These are phyloP conservation scores for Gila orcuttii DNA, from an alignment of 2,113 vertebrate genomes.

Conservation along the genomic window DNA sequence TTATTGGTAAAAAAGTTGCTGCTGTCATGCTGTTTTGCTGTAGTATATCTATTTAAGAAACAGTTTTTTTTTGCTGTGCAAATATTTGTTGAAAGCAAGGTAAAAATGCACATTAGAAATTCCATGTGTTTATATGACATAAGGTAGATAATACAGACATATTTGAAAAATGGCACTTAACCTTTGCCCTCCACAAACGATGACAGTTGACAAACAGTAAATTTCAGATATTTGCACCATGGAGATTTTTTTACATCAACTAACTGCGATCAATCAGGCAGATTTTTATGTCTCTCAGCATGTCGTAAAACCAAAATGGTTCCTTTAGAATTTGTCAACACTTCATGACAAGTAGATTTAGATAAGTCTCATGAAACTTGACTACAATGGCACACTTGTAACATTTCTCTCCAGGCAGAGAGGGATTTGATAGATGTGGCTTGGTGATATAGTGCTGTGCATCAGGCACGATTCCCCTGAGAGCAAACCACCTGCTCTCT, in stretches of 20 bases:
- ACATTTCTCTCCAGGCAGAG: conserved; percentile 56
- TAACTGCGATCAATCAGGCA: conserved; percentile 41
- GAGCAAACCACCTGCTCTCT: conserved; percentile 64
- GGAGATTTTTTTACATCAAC: conserved; percentile 8
- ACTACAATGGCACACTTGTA: conserved; percentile 59
- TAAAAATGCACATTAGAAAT: background rate
- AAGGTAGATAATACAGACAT: background rate
- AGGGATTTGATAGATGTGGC: conserved; percentile 58
- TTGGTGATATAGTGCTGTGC: conserved; percentile 57
- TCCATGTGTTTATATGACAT: conserved; percentile 12
- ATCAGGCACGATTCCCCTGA: conserved; percentile 58
- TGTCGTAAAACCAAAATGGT: conserved; percentile 42
- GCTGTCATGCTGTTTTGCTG: background rate
- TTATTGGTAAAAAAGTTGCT: background rate
- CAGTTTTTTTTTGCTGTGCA: background rate
- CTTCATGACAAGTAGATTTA: conserved; percentile 59
- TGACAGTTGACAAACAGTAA: background rate
- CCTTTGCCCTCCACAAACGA: background rate
- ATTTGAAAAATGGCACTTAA: conserved; percentile 16
- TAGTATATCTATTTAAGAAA: conserved; percentile 2
- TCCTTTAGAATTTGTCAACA: conserved; percentile 51
- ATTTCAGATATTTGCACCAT: background rate
- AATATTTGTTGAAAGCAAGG: background rate
- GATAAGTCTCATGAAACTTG: conserved; percentile 55
- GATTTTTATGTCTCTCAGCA: conserved; percentile 18